Percentiles rank a stretch among this genome's conserved stretches.
Conservation (phyloP, 2,797 vertebrate species). For the Phoxinus dragarum region DNA sequence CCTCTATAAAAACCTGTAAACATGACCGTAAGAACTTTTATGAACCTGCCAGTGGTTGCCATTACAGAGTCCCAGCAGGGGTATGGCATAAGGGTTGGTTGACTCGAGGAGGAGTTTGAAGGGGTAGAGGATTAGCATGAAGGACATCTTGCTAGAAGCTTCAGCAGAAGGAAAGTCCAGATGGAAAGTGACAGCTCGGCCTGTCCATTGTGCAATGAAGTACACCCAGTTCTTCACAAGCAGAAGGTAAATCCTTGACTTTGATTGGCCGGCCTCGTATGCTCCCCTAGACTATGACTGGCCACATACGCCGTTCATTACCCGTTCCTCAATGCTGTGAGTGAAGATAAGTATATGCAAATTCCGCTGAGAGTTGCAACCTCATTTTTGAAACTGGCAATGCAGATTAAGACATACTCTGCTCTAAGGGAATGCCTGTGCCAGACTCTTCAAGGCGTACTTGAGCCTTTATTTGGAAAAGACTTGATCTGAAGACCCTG, state of each 20-base stretch:
- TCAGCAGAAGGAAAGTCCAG: slow-evolving; percentile 46
- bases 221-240: slow-evolving; percentile 8
- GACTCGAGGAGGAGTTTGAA: background rate
- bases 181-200: slow-evolving; percentile 48
- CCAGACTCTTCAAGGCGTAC: slow-evolving; percentile 22
- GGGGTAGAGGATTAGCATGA: slow-evolving; percentile 21
- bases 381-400: slow-evolving; percentile 19
- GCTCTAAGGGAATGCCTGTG: slow-evolving; percentile 30
- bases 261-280: slow-evolving; percentile 29
- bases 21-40: background rate
- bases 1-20: slow-evolving; percentile 9
- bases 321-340: background rate
- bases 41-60: background rate
- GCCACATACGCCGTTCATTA: slow-evolving; percentile 26
- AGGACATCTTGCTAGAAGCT: slow-evolving; percentile 20
- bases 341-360: slow-evolving; percentile 43
- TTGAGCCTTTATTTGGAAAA: slow-evolving; percentile 49
- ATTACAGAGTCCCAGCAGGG: slow-evolving; percentile 1
- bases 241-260: slow-evolving; percentile 46
- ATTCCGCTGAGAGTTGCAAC: slow-evolving; percentile 32
- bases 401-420: slow-evolving; percentile 32
- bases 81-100: background rate
- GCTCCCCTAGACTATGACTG: slow-evolving; percentile 43
- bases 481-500: slow-evolving; percentile 37
- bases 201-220: slow-evolving; percentile 38